Conservation (phyloP, 2,888 invertebrate species). For the Ophion slaviceki region DNA sequence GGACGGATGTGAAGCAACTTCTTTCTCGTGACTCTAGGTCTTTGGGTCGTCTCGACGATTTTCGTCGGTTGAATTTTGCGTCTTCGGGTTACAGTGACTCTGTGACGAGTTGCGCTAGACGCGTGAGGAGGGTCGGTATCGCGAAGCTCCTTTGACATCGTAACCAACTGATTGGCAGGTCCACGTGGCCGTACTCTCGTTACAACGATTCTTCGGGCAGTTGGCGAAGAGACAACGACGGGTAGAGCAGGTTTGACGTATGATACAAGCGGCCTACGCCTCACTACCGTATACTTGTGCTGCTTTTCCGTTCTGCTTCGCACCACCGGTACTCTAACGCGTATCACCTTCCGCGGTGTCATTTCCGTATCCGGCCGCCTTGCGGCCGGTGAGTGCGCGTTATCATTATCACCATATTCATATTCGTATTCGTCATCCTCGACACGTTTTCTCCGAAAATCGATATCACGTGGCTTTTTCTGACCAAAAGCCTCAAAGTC, state of each 20-base stretch:
- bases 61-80: slow-evolving; percentile 77
- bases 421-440: slow-evolving; percentile 53
- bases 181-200: slow-evolving; percentile 76
- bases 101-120: slow-evolving; percentile 71
- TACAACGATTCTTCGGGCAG: slow-evolving; percentile 78
- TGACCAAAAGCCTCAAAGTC: slow-evolving; percentile 66
- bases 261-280: slow-evolving; percentile 76
- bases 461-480: slow-evolving; percentile 63
- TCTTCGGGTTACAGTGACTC: slow-evolving; percentile 80
- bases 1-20: slow-evolving; percentile 80
- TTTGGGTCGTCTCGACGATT: slow-evolving; percentile 58
- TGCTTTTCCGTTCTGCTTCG: slow-evolving; percentile 74
- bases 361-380: slow-evolving; percentile 56
- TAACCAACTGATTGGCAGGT: slow-evolving; percentile 60
- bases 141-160: slow-evolving; percentile 46
- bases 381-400: slow-evolving; percentile 25
- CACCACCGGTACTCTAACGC: slow-evolving; percentile 81
- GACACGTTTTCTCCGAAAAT: slow-evolving; percentile 44
- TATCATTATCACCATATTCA: slow-evolving; percentile 43
- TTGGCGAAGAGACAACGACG: slow-evolving; percentile 46
- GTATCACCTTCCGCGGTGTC: slow-evolving; percentile 78
- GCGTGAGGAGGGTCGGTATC: slow-evolving; percentile 36
- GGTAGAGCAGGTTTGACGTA: slow-evolving; percentile 68
- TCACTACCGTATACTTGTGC: slow-evolving; percentile 80
- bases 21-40: slow-evolving; percentile 77